Conservation (phyloP, 2,113 vertebrate species). For the Porphyrio hochstetteri region DNA sequence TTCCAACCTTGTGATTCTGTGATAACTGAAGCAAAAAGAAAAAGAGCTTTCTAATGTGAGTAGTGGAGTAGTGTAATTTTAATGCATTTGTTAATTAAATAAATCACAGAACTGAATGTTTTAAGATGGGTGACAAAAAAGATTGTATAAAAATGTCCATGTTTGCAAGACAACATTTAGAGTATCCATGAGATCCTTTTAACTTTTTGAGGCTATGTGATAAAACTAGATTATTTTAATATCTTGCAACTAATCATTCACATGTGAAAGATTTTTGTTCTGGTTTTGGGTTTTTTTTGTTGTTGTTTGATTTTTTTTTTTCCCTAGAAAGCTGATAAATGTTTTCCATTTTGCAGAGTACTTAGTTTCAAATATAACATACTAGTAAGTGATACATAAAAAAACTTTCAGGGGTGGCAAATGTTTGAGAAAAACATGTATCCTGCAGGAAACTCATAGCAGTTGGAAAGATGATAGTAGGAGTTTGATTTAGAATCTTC, state of each 20-base stretch:
- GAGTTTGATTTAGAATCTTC: neutral
- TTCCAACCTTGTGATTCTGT: too few species aligned
- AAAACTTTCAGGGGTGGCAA: neutral
- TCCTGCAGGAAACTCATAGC: neutral
- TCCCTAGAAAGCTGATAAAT: neutral
- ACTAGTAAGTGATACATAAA: neutral
- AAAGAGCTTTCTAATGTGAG: neutral
- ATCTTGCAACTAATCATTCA: neutral
- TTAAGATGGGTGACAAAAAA: neutral
- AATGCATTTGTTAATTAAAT: neutral
- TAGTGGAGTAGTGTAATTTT: rapidly evolving
- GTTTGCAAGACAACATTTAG: neutral
- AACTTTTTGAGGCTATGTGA: neutral
- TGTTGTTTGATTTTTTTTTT: neutral
- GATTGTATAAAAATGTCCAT: neutral
- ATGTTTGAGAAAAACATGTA: neutral
- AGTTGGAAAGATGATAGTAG: neutral
- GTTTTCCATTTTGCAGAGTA: neutral
- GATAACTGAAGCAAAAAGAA: neutral
- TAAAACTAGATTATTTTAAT: neutral
- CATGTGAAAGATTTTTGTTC: neutral
- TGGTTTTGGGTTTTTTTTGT: neutral
- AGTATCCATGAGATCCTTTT: neutral
- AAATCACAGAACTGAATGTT: neutral
- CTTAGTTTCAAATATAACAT: neutral